A percentile compares a stretch with the other conserved stretches of the same genome.
phyloP scores from a whole-genome alignment of 2,888 invertebrate genomes.

The Ennomos quercinarius region DNA sequence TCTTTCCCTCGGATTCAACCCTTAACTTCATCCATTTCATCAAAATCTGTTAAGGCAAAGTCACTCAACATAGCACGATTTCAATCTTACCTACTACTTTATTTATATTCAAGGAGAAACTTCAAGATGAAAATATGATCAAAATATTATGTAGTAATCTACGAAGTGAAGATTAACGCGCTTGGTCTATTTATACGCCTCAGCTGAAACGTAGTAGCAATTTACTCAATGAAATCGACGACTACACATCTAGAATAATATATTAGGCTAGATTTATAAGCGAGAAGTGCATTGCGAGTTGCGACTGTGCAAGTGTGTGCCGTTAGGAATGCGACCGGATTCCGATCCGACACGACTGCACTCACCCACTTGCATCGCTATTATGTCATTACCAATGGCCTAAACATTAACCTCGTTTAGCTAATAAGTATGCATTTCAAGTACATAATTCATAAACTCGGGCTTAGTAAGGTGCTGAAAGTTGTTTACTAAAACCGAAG shows the following conservation, averaged over 20 bases:
- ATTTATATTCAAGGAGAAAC: no score
- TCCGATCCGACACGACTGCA: conserved; percentile 63
- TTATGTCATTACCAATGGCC: conserved; percentile 75
- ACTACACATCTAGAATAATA: conserved; percentile 21
- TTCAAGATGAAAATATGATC: no score
- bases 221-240: conserved; percentile 22
- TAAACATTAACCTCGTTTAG: conserved; percentile 62
- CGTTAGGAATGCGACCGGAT: conserved; percentile 80
- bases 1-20: no score
- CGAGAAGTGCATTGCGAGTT: conserved; percentile 57
- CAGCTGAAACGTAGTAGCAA: conserved; percentile 28
- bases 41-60: no score
- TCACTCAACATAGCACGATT: no score
- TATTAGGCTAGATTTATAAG: conserved; percentile 29
- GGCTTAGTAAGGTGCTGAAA: neutral
- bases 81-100: no score
- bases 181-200: conserved; percentile 9
- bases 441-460: conserved; percentile 10
- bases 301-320: conserved; percentile 70
- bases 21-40: no score
- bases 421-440: conserved; percentile 24
- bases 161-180: no score
- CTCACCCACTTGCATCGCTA: conserved; percentile 67
- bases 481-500: neutral
- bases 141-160: no score